Conservation (phyloP, 2,797 vertebrate species). For the Chelonia mydas region DNA sequence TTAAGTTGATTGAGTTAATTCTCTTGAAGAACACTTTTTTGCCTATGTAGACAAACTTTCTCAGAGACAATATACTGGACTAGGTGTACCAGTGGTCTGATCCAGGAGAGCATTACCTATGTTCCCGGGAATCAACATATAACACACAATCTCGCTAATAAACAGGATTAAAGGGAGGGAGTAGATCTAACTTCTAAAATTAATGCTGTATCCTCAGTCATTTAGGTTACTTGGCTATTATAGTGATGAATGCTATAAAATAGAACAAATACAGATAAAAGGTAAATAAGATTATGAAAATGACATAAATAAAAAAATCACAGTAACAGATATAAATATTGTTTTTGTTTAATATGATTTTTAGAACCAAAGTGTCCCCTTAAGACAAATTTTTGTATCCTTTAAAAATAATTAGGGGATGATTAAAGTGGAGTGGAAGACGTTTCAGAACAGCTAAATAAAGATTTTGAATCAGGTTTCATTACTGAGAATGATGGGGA, state of each 20-base stretch:
- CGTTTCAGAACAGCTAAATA: slow-evolving; percentile 60
- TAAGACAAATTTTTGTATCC: slow-evolving; percentile 18
- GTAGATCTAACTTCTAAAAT: not conserved
- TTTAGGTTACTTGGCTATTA: slow-evolving; percentile 38
- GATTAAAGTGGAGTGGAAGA: slow-evolving; percentile 45
- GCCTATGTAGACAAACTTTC: not conserved
- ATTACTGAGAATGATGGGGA: not conserved
- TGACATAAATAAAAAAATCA: not conserved
- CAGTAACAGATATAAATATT: slow-evolving; percentile 31
- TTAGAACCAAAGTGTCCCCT: slow-evolving; percentile 27
- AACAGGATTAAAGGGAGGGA: not conserved
- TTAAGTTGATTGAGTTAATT: not conserved
- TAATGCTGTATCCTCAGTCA: slow-evolving; percentile 16
- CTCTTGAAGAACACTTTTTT: not conserved
- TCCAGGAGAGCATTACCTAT: not conserved
- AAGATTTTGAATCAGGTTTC: slow-evolving; percentile 46
- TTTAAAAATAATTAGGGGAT: slow-evolving; percentile 44
- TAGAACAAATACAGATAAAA: slow-evolving; percentile 33
- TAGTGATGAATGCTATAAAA: not conserved
- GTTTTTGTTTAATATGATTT: slow-evolving; percentile 42
- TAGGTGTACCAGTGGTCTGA: slow-evolving; percentile 28
- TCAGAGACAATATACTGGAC: not conserved
- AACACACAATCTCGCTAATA: too few species aligned
- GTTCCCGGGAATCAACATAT: not conserved
- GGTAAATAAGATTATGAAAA: slow-evolving; percentile 17